Evolutionary conservation across 2,888 invertebrate genomes (phyloP).

Genomic region (Cistogaster globosa): DNA sequence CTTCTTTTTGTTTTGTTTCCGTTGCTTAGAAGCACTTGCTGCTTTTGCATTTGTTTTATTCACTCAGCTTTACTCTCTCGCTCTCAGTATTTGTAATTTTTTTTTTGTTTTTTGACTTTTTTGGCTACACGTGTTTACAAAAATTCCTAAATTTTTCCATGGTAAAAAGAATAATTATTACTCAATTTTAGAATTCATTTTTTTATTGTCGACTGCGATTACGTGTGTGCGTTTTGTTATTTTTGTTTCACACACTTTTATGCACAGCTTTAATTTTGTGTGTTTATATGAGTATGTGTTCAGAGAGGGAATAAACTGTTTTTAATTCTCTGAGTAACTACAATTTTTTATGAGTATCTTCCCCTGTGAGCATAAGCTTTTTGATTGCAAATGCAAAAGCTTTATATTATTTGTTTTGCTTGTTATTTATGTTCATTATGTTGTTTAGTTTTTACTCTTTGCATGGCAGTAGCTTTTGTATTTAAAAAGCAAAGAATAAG

Average conservation of each 20-base stretch:
- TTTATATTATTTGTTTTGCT: conserved; percentile 53
- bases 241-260: conserved; percentile 38
- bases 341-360: background rate
- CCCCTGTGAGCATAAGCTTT: conserved; percentile 46
- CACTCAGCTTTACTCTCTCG: background rate
- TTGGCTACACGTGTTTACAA: conserved; percentile 78
- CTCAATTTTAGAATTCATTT: conserved; percentile 41
- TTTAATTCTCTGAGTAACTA: conserved; percentile 4
- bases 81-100: background rate
- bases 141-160: conserved; percentile 76
- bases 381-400: conserved; percentile 69
- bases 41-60: conserved; percentile 26
- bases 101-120: conserved; percentile 38
- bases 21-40: conserved; percentile 60
- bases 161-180: conserved; percentile 40
- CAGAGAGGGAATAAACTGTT: background rate
- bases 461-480: conserved; percentile 14
- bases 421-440: background rate
- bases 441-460: conserved; percentile 62
- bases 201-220: background rate
- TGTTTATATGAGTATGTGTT: background rate
- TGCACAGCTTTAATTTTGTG: conserved; percentile 35
- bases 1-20: conserved; percentile 37
- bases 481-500: conserved; percentile 1
- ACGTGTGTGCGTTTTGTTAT: conserved; percentile 4